Evolutionary conservation across 2,113 vertebrate genomes (phyloP).

Genomic region (Antennarius striatus): DNA sequence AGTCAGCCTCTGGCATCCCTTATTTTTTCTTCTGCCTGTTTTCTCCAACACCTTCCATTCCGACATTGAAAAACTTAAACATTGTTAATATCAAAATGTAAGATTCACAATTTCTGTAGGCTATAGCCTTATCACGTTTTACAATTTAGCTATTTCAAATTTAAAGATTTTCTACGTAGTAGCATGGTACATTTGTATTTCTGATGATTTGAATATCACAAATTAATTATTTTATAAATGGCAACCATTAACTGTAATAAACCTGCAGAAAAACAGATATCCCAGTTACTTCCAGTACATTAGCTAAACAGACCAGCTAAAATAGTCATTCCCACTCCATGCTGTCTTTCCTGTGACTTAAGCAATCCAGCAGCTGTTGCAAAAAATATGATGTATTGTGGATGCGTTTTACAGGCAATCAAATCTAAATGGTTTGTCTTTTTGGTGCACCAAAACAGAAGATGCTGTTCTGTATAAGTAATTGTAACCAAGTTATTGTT

Average conservation of each 20-base stretch:
- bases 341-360: neutral
- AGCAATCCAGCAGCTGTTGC: neutral
- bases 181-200: neutral
- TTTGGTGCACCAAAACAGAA: neutral
- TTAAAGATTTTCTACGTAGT: neutral
- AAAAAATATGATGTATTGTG: neutral
- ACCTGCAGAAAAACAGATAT: too few relatives aligned
- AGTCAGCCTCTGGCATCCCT: too few relatives aligned
- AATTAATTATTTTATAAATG: too few relatives aligned
- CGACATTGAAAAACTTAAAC: too few relatives aligned
- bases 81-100: too few relatives aligned
- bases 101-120: too few relatives aligned
- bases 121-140: neutral
- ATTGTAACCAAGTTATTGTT: too few relatives aligned
- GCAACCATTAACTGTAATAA: neutral
- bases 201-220: too few relatives aligned
- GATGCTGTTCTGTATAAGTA: too few relatives aligned
- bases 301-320: neutral
- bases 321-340: neutral
- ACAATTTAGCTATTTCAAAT: neutral
- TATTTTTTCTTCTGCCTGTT: too few relatives aligned
- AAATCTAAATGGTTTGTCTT: neutral
- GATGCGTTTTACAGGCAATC: neutral
- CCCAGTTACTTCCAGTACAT: neutral
- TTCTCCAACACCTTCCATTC: too few relatives aligned